Percentiles rank a stretch among this genome's conserved stretches.
phyloP scores from a whole-genome alignment of 2,113 vertebrate species.

The Dasyornis broadbenti region DNA sequence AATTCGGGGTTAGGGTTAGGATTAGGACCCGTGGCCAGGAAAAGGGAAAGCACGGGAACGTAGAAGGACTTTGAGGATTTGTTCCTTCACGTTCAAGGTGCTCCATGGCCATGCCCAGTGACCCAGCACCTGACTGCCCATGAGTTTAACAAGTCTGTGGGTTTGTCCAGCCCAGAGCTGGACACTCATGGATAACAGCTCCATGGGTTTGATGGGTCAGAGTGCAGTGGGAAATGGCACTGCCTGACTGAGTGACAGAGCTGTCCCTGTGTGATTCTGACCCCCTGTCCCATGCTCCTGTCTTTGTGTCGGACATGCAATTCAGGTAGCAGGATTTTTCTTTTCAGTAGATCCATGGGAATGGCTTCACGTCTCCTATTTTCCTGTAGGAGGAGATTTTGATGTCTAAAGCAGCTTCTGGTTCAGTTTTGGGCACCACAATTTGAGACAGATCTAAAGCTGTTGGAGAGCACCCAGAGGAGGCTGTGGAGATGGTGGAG shows the following conservation, averaged over 20 bases:
- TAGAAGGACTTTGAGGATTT: background rate
- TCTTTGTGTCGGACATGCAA: background rate
- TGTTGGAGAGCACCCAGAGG: background rate
- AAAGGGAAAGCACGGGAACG: background rate
- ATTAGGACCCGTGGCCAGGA: background rate
- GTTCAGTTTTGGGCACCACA: background rate
- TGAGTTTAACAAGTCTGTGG: accelerated
- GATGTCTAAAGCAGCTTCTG: background rate
- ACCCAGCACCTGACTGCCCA: background rate
- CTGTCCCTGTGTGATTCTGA: background rate
- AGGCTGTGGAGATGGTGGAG: background rate
- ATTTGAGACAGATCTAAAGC: background rate
- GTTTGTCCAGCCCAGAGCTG: background rate
- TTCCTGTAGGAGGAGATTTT: background rate
- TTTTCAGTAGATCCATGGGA: background rate
- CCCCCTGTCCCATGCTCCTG: background rate
- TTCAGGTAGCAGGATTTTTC: background rate
- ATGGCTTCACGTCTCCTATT: background rate
- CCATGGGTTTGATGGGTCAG: background rate
- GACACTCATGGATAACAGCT: background rate
- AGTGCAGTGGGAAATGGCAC: background rate
- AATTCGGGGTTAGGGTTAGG: too few species aligned
- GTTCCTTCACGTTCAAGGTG: background rate
- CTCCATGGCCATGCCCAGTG: accelerated
- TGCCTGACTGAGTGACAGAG: background rate